Conservation (phyloP, 2,888 invertebrate genomes). For the Thumatha senex region DNA sequence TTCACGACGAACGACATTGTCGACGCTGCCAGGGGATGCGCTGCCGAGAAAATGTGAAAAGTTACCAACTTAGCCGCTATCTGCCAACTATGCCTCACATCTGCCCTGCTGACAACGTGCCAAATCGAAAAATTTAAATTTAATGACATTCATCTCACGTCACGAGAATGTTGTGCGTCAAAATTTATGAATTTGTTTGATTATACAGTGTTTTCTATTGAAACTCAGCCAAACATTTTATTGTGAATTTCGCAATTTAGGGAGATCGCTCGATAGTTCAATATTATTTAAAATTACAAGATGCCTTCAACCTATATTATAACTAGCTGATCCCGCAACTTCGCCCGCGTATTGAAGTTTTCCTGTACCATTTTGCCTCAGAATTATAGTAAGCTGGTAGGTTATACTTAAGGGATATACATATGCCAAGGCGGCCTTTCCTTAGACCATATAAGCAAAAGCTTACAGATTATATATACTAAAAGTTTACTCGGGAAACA, state of each 20-base stretch:
- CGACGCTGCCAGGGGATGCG: conserved; percentile 48
- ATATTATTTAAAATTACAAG: too few species aligned
- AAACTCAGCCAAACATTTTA: background rate
- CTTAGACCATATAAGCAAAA: too few species aligned
- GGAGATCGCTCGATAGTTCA: background rate
- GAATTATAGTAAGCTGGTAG: too few species aligned
- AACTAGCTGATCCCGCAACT: too few species aligned
- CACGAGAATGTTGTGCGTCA: conserved; percentile 15
- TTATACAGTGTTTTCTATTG: conserved; percentile 8
- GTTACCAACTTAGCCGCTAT: conserved; percentile 73
- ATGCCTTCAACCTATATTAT: too few species aligned
- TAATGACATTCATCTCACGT: conserved; percentile 43
- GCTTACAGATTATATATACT: too few species aligned
- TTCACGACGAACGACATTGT: conserved; percentile 61
- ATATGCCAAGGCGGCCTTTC: too few species aligned
- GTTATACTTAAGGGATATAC: too few species aligned
- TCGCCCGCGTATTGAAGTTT: too few species aligned
- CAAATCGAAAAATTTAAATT: conserved; percentile 64
- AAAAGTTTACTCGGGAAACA: too few species aligned
- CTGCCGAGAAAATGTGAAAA: conserved; percentile 73
- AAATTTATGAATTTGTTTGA: conserved; percentile 30
- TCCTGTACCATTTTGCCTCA: too few species aligned
- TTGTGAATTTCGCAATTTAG: background rate
- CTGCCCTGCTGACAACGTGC: conserved; percentile 69
- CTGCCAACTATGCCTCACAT: conserved; percentile 67